These are phyloP conservation scores for Furcula furcula DNA, from an alignment of 2,888 invertebrate species.

Conservation along the genomic window DNA sequence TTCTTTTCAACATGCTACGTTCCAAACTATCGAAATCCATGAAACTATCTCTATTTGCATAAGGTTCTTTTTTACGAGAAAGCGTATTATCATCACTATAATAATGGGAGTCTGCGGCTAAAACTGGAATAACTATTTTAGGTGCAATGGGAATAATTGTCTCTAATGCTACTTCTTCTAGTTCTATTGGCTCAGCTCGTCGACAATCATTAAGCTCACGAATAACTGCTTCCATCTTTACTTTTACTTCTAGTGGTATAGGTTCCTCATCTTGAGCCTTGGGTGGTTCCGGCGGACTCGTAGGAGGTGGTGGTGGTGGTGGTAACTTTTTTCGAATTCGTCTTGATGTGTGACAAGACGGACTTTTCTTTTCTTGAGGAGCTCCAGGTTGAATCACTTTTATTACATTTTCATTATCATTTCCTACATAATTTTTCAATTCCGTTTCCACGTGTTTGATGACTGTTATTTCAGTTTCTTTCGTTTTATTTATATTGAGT, in stretches of 20 bases:
- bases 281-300: conserved; percentile 26
- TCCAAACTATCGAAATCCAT: conserved; percentile 69
- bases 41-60: conserved; percentile 39
- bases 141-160: conserved; percentile 54
- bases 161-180: conserved; percentile 53
- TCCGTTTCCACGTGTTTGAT: conserved; percentile 16
- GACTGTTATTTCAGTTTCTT: conserved; percentile 11
- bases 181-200: conserved; percentile 54
- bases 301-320: conserved; percentile 70
- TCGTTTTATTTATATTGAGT: conserved; percentile 4
- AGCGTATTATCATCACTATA: conserved; percentile 64
- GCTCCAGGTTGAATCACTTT: conserved; percentile 22
- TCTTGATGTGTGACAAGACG: conserved; percentile 55
- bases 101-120: conserved; percentile 67
- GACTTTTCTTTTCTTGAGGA: conserved; percentile 48
- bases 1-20: conserved; percentile 48
- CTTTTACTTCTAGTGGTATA: conserved; percentile 78
- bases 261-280: conserved; percentile 50
- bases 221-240: conserved; percentile 84
- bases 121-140: conserved; percentile 69
- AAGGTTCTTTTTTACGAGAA: conserved; percentile 45
- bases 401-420: conserved; percentile 9
- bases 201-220: conserved; percentile 75
- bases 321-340: conserved; percentile 67
- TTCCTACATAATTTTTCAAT: conserved; percentile 18